Evolutionary conservation across 2,113 vertebrate species (phyloP).

Genomic region (Mola mola): DNA sequence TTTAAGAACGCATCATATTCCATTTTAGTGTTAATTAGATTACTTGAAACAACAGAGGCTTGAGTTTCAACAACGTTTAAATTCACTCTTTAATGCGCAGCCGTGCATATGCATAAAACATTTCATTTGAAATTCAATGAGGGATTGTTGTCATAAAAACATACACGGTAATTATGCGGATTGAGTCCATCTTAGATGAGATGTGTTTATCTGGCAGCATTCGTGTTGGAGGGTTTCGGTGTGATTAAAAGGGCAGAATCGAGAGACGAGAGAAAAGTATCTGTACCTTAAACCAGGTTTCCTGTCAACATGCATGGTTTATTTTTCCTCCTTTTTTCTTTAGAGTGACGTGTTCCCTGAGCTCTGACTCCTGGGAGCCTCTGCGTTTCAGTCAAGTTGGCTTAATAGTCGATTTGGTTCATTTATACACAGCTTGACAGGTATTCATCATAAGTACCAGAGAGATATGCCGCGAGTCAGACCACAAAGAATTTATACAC

Average conservation of each 20-base stretch:
- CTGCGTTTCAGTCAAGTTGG: conserved; percentile 3
- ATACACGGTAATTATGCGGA: conserved; percentile 7
- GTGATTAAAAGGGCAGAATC: too few relatives aligned
- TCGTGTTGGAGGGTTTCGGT: too few relatives aligned
- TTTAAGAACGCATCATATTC: background rate
- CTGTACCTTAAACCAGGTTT: conserved; percentile 7
- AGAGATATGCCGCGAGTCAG: too few relatives aligned
- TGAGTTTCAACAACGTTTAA: background rate
- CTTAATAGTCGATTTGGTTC: conserved; percentile 1
- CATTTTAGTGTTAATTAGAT: background rate
- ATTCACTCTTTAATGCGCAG: conserved; percentile 7
- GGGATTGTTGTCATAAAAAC: conserved; percentile 12
- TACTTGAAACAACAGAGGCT: background rate
- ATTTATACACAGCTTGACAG: conserved; percentile 28
- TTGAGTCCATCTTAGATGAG: conserved; percentile 15
- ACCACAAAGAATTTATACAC: too few relatives aligned
- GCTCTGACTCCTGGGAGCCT: background rate
- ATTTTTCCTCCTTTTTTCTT: background rate
- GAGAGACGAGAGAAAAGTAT: too few relatives aligned
- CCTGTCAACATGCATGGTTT: background rate
- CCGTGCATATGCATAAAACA: conserved; percentile 7
- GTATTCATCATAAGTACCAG: too few relatives aligned
- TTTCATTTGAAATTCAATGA: conserved; percentile 38
- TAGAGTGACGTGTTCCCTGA: background rate
- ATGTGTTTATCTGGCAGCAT: conserved; percentile 19